A percentile compares a stretch with the other conserved stretches of the same genome.
Evolutionary conservation across 2,797 vertebrate species (phyloP).

Genomic region (Diceros bicornis): DNA sequence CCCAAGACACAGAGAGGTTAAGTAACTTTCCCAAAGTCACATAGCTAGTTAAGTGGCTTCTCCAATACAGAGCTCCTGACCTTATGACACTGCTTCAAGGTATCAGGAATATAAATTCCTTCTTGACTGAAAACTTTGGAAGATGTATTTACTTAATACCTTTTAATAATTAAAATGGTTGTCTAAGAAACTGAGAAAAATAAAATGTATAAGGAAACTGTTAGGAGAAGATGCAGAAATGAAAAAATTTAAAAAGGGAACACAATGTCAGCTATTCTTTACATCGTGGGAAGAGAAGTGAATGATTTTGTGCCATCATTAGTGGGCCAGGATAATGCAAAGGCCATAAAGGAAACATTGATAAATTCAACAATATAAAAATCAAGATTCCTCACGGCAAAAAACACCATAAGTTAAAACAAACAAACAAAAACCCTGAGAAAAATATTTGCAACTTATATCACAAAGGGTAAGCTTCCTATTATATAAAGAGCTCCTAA

Average conservation of each 20-base stretch:
- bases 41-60: not conserved
- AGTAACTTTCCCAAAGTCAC: not conserved
- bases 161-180: slow-evolving; percentile 5
- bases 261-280: not conserved
- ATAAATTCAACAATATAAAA: slow-evolving; percentile 35
- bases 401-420: not conserved
- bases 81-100: not conserved
- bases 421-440: not conserved
- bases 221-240: slow-evolving; percentile 32
- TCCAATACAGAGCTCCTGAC: not conserved
- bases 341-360: not conserved
- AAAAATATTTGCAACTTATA: not conserved
- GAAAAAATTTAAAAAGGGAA: slow-evolving; percentile 9
- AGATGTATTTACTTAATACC: slow-evolving; percentile 10
- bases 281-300: not conserved
- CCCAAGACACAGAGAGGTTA: not conserved
- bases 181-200: slow-evolving; percentile 50
- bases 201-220: not conserved
- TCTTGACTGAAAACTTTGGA: not conserved
- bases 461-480: not conserved
- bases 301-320: not conserved
- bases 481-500: slow-evolving; percentile 24
- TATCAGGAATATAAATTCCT: slow-evolving; percentile 17
- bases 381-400: not conserved
- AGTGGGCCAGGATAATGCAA: not conserved